phyloP scores from a whole-genome alignment of 2,797 vertebrate species.

The Sphaeramia orbicularis region DNA sequence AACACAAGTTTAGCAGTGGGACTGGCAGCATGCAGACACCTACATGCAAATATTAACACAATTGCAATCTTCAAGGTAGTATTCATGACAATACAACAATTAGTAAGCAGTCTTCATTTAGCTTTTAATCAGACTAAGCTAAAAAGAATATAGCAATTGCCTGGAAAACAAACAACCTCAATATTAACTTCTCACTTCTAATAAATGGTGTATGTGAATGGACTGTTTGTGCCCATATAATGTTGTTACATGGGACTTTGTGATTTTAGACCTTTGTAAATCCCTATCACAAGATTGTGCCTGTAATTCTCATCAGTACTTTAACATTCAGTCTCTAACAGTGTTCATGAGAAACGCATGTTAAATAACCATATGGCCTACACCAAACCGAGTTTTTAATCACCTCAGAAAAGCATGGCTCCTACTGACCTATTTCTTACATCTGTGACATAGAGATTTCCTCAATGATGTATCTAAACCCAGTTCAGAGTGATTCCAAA shows the following conservation, averaged over 20 bases:
- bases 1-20: slow-evolving; percentile 61
- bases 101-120: not conserved
- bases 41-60: slow-evolving; percentile 49
- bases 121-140: not conserved
- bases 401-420: slow-evolving; percentile 18
- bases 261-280: slow-evolving; percentile 39
- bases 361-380: slow-evolving; percentile 41
- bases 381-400: slow-evolving; percentile 33
- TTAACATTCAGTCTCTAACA: slow-evolving; percentile 21
- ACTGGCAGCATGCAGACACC: slow-evolving; percentile 20
- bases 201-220: slow-evolving; percentile 2
- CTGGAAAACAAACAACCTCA: not conserved
- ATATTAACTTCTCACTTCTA: not conserved
- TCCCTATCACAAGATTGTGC: slow-evolving; percentile 26
- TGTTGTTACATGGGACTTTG: slow-evolving; percentile 1
- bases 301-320: slow-evolving; percentile 32
- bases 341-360: slow-evolving; percentile 23
- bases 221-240: slow-evolving; percentile 3
- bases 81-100: slow-evolving; percentile 5
- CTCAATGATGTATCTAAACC: slow-evolving; percentile 33
- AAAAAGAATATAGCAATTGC: not conserved
- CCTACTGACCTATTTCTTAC: slow-evolving; percentile 24
- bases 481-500: slow-evolving; percentile 46
- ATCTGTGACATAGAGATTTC: slow-evolving; percentile 40
- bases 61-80: not conserved